Evolutionary conservation across 1,140 invertebrate species (phyloP).

Genomic region (Drosophila auraria): DNA sequence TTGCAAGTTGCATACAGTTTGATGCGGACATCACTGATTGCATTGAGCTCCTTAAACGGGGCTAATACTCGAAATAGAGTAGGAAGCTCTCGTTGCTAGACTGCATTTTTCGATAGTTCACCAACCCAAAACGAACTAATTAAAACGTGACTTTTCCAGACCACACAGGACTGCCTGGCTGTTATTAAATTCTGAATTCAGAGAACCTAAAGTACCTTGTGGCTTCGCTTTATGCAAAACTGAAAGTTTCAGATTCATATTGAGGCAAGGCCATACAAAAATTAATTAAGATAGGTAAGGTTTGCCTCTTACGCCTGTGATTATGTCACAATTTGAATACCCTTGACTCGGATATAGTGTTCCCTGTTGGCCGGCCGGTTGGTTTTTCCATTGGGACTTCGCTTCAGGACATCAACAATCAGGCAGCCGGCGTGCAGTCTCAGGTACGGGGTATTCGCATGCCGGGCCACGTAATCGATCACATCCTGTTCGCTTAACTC

Average conservation of each 20-base stretch:
- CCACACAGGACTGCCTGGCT: not conserved
- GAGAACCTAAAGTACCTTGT: not conserved
- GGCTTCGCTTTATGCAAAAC: too few species aligned
- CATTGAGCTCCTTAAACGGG: not conserved
- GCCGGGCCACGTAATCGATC: slow-evolving; percentile 32
- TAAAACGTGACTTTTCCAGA: not conserved
- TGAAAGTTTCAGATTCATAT: not conserved
- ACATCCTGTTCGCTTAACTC: slow-evolving; percentile 44
- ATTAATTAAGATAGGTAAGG: too few species aligned
- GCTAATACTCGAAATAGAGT: not conserved
- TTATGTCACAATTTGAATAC: not conserved
- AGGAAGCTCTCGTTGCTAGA: not conserved
- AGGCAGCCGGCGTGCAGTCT: slow-evolving; percentile 79
- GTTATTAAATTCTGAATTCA: not conserved
- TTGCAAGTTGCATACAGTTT: slow-evolving; percentile 19
- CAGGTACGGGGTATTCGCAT: slow-evolving; percentile 34
- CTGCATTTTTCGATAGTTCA: slow-evolving; percentile 8
- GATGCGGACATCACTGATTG: slow-evolving; percentile 15
- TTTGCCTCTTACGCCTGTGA: too few species aligned
- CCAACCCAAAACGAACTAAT: slow-evolving; percentile 12
- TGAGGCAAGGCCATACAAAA: too few species aligned
- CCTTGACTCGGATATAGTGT: slow-evolving; percentile 4
- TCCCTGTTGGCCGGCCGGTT: slow-evolving; percentile 23
- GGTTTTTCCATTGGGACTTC: slow-evolving; percentile 86
- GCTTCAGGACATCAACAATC: slow-evolving; percentile 84